Evolutionary conservation across 2,888 invertebrate species (phyloP).

Genomic region (Scaptomyza flava): DNA sequence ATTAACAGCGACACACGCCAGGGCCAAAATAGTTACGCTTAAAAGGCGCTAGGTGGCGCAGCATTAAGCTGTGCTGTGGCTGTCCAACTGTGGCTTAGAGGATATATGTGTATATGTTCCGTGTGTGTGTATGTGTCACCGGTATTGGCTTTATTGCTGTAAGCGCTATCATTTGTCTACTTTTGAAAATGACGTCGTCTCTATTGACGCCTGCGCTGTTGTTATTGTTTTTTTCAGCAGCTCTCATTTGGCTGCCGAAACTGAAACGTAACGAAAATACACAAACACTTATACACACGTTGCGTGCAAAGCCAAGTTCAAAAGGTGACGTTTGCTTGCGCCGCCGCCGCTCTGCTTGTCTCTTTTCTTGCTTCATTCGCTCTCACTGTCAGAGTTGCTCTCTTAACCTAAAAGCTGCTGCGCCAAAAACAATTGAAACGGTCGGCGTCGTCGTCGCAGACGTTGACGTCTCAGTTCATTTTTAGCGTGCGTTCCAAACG

Average conservation of each 20-base stretch:
- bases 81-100: conserved; percentile 41
- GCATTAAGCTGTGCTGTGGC: conserved; percentile 6
- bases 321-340: conserved; percentile 45
- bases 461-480: conserved; percentile 61
- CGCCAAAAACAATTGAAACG: conserved; percentile 56
- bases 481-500: conserved; percentile 63
- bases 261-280: conserved; percentile 36
- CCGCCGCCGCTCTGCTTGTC: conserved; percentile 14
- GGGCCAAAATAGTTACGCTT: background rate
- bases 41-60: conserved; percentile 43
- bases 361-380: conserved; percentile 11
- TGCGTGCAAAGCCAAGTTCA: conserved; percentile 70
- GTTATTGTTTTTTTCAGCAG: conserved; percentile 17
- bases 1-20: conserved; percentile 3
- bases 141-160: conserved; percentile 28
- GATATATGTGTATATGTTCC: background rate
- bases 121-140: conserved; percentile 11
- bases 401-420: conserved; percentile 60
- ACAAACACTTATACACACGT: conserved; percentile 2
- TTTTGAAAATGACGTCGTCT: conserved; percentile 66
- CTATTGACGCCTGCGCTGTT: conserved; percentile 41
- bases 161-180: conserved; percentile 25
- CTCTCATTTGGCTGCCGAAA: conserved; percentile 32
- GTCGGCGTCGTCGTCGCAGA: conserved; percentile 11
- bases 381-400: conserved; percentile 10